Conservation (phyloP, 2,888 invertebrate genomes). For the Thymelicus acteon region DNA sequence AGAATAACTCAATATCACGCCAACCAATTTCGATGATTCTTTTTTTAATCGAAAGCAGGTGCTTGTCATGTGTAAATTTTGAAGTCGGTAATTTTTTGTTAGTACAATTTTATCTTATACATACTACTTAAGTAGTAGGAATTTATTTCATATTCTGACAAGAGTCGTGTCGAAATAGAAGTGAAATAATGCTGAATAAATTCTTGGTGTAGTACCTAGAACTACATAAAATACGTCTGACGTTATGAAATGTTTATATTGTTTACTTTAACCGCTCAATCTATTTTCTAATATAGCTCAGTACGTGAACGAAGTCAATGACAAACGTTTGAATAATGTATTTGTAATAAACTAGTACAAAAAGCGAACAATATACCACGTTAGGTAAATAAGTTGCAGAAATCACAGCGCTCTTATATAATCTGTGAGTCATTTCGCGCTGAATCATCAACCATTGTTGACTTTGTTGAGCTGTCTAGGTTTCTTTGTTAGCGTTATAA, state of each 20-base stretch:
- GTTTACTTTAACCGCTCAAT: neutral
- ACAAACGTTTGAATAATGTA: neutral
- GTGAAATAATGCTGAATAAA: too few species aligned
- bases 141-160: too few species aligned
- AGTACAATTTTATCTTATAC: too few species aligned
- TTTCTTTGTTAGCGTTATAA: neutral
- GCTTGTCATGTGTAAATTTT: too few species aligned
- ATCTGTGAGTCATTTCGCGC: neutral
- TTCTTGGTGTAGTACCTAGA: too few species aligned
- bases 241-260: neutral
- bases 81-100: too few species aligned
- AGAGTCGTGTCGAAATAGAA: too few species aligned
- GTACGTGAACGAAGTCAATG: constrained; percentile 6
- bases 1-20: too few species aligned
- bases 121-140: too few species aligned
- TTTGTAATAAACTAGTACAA: neutral
- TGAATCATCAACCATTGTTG: neutral
- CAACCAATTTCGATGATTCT: too few species aligned
- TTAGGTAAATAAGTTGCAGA: constrained; percentile 1
- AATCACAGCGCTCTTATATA: neutral
- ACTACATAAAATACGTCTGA: too few species aligned
- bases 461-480: neutral
- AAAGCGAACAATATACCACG: neutral
- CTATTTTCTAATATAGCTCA: neutral
- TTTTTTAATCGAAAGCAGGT: too few species aligned